A percentile compares a stretch with the other conserved stretches of the same genome.
These are phyloP conservation scores for Istiophorus platypterus DNA, from an alignment of 2,113 vertebrate species.

Conservation along the genomic window DNA sequence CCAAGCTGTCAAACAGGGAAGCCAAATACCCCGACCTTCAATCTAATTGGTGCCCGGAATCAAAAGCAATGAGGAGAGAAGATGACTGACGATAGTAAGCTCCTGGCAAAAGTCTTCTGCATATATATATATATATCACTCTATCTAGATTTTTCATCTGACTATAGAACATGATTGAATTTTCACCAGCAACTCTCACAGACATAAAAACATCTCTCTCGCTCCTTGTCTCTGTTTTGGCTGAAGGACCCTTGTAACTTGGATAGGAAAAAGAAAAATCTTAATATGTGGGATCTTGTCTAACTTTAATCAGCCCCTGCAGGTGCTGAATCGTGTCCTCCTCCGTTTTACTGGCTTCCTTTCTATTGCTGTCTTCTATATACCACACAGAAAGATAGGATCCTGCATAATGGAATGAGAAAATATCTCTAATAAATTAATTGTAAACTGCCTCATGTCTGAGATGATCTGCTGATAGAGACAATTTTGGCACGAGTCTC, in stretches of 20 bases:
- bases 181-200: background rate
- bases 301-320: constrained; percentile 18
- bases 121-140: background rate
- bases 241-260: background rate
- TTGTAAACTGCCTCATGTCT: constrained; percentile 3
- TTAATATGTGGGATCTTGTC: background rate
- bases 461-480: background rate
- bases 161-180: background rate
- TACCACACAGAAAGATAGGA: background rate
- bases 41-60: constrained; percentile 30
- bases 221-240: background rate
- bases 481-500: constrained; percentile 8
- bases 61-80: constrained; percentile 18
- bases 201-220: background rate
- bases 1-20: constrained; percentile 43
- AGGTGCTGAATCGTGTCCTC: background rate
- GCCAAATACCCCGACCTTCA: constrained; percentile 34
- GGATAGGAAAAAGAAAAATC: background rate
- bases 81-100: constrained; percentile 5
- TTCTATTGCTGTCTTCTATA: constrained; percentile 33
- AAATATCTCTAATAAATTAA: constrained; percentile 40
- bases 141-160: background rate
- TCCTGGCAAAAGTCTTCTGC: background rate
- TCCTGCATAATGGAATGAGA: background rate
- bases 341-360: constrained; percentile 20